These are phyloP conservation scores for Paradoxurus hermaphroditus DNA, from an alignment of 2,113 vertebrate genomes.

Conservation along the genomic window DNA sequence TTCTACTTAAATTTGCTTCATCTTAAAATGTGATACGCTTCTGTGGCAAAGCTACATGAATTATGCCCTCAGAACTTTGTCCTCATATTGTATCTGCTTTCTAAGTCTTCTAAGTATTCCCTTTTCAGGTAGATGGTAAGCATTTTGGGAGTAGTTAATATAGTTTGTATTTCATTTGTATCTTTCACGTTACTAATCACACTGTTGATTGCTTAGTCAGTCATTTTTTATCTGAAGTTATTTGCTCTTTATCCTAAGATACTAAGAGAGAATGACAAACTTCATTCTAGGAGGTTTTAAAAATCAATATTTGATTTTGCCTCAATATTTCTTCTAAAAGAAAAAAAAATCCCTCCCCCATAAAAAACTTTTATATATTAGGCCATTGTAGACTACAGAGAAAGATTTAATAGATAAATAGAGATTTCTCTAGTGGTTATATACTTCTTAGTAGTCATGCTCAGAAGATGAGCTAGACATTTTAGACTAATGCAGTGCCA, in stretches of 20 bases:
- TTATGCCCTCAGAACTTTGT: not conserved
- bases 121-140: not conserved
- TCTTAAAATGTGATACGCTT: not conserved
- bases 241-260: not conserved
- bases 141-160: not conserved
- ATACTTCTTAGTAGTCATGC: not conserved
- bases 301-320: slow-evolving; percentile 22
- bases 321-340: not conserved
- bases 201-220: not conserved
- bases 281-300: not conserved
- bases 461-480: not conserved
- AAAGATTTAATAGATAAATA: not conserved
- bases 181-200: not conserved
- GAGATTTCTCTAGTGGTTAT: not conserved
- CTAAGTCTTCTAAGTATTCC: not conserved
- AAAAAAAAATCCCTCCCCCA: not conserved
- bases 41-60: not conserved
- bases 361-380: not conserved
- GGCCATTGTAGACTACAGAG: not conserved
- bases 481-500: not conserved
- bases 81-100: not conserved
- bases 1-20: not conserved
- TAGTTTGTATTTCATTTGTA: not conserved
- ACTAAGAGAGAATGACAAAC: not conserved
- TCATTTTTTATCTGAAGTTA: not conserved